These are phyloP conservation scores for Squalus acanthias DNA, from an alignment of 2,797 vertebrate genomes.

Conservation along the genomic window DNA sequence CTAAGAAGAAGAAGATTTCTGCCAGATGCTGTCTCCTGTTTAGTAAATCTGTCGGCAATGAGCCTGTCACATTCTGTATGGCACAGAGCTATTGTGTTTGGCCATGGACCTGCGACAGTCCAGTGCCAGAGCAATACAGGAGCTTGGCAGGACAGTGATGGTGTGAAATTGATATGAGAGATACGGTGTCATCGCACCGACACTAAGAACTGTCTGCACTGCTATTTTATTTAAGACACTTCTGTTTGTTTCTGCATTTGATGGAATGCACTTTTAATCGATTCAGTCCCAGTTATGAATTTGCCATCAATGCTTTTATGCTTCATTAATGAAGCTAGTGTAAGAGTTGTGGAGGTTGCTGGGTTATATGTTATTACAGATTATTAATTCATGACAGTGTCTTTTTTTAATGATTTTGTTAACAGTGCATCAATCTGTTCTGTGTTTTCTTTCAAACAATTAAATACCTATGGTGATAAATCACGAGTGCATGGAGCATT, in stretches of 20 bases:
- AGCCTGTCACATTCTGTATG: neutral
- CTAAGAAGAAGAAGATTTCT: neutral
- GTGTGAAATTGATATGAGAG: neutral
- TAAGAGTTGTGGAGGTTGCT: neutral
- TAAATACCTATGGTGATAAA: slow-evolving; percentile 31
- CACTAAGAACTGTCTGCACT: neutral
- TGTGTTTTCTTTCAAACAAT: neutral
- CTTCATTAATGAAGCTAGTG: neutral
- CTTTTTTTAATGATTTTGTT: slow-evolving; percentile 19
- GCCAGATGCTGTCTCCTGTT: neutral
- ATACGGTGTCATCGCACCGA: neutral
- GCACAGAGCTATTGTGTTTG: neutral
- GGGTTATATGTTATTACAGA: slow-evolving; percentile 1
- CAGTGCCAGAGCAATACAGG: neutral
- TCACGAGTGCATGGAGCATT: neutral
- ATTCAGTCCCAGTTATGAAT: neutral
- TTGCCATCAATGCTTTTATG: neutral
- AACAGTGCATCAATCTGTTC: slow-evolving; percentile 28
- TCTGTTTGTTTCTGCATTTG: neutral
- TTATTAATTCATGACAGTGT: slow-evolving; percentile 23
- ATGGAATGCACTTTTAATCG: slow-evolving; percentile 11
- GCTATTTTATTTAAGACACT: neutral
- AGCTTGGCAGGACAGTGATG: neutral
- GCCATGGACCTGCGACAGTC: neutral
- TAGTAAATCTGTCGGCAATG: neutral